Base-by-base conservation (phyloP, 1,140 invertebrate genomes). In the Lasioglossum albipes region DNA sequence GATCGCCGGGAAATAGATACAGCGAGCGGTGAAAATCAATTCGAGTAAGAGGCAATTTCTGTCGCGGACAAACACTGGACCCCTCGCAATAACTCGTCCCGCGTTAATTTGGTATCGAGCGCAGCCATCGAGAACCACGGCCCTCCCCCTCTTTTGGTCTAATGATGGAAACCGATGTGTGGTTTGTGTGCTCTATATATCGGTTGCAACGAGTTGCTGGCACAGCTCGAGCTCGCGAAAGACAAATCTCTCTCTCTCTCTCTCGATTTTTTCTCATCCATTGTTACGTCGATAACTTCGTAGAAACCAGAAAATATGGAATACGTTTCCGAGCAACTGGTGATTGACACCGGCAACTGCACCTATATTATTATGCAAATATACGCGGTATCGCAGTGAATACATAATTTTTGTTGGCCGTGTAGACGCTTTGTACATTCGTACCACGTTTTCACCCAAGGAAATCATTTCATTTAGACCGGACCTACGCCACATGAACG, bases 11-110 rank as follows among this genome's bases (percentile, higher is more conserved):
- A 72, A 54, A 20, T 2, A 20, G 27, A 22, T n/a, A 13, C 18
- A 52, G 31, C 10, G 62, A 54, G 36, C 69, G 42, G 2, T n/a
- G 59, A 7, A 54, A 57, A 79, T 79, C 70, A 65, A 73, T 79
- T 57, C 70, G 49, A 7, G 22, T 42, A 20, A 73, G 36, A 73
- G 54, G 42, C 57, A 71, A 71, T 77, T 77, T 70, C 41, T 49
- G 66, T 62, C 42, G 20, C 54, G 75, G n/a, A 16, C 64, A 76
- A 69, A 68, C 12, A 31, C 6, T 10, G 27, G 2, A 10, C 1
- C 61, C 22, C 10, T 67, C 41, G 66, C n/a, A 59, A 59, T 59
- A 59, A 59, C 57, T 59, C 57, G 59, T 27, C 59, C n/a, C 59
- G 59, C 59, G 59, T 27, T 61, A 61, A 27, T 61, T 61, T 27